phyloP scores from a whole-genome alignment of 2,113 vertebrate genomes.

The Petromus typicus region DNA sequence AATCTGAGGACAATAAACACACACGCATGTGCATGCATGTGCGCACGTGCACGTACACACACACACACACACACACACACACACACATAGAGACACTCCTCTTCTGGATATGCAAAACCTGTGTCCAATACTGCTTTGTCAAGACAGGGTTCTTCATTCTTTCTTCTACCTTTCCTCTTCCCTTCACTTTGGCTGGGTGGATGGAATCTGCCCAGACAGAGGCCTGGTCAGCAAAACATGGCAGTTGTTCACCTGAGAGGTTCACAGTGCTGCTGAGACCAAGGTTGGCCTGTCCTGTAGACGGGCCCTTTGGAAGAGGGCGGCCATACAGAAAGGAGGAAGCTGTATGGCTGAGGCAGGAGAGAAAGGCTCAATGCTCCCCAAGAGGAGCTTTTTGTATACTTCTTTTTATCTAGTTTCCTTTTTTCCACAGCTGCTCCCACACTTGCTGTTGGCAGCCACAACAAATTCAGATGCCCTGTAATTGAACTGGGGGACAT shows the following conservation, averaged over 20 bases:
- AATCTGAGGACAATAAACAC: background rate
- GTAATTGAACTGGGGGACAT: background rate
- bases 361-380: background rate
- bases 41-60: fast-evolving
- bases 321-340: background rate
- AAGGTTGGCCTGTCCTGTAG: background rate
- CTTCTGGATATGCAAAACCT: background rate
- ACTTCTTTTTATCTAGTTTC: background rate
- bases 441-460: background rate
- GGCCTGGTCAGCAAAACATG: background rate
- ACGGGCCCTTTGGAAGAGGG: background rate
- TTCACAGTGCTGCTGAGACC: background rate
- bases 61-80: no score
- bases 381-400: background rate
- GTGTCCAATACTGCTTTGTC: background rate
- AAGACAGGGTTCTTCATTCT: background rate
- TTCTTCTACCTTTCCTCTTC: background rate
- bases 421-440: background rate
- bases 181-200: background rate
- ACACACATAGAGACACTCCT: fast-evolving
- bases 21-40: fast-evolving
- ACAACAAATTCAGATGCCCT: background rate
- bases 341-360: background rate
- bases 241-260: background rate
- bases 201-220: background rate